Percentiles rank a stretch among this genome's conserved stretches.
Conservation (phyloP, 2,797 vertebrate species). For the Linurgus olivaceus region DNA sequence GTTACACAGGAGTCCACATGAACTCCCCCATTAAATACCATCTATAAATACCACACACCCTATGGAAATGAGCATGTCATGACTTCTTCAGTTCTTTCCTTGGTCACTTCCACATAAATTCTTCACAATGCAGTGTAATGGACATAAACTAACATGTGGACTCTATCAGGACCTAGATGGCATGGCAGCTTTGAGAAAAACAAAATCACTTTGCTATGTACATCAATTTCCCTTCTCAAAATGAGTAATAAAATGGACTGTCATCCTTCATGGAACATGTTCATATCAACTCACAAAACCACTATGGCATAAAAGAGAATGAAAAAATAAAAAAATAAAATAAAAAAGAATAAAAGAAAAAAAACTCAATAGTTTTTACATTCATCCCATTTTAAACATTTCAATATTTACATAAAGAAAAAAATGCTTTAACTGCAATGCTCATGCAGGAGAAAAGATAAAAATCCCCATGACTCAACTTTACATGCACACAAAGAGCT, state of each 20-base stretch:
- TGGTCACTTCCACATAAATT: not conserved
- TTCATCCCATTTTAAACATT: not conserved
- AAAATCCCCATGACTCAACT: not conserved
- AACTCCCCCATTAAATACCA: not conserved
- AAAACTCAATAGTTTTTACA: not conserved
- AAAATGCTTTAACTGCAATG: slow-evolving; percentile 2
- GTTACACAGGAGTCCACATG: not conserved
- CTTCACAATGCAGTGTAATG: not conserved
- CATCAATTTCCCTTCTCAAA: not conserved
- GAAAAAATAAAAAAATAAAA: not conserved
- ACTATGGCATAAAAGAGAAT: not conserved
- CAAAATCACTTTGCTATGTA: not conserved
- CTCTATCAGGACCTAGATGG: not conserved
- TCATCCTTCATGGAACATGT: not conserved
- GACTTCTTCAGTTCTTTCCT: not conserved
- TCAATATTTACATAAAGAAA: not conserved
- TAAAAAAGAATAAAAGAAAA: no score
- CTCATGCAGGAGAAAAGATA: slow-evolving; percentile 49
- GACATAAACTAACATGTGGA: not conserved
- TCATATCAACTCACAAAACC: not conserved
- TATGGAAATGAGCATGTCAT: accelerated
- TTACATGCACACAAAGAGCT: not conserved
- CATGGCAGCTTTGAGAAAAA: not conserved
- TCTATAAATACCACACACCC: not conserved
- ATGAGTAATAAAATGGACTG: not conserved